Conservation (phyloP, 2,797 vertebrate species). For the Muscicapa striata region DNA sequence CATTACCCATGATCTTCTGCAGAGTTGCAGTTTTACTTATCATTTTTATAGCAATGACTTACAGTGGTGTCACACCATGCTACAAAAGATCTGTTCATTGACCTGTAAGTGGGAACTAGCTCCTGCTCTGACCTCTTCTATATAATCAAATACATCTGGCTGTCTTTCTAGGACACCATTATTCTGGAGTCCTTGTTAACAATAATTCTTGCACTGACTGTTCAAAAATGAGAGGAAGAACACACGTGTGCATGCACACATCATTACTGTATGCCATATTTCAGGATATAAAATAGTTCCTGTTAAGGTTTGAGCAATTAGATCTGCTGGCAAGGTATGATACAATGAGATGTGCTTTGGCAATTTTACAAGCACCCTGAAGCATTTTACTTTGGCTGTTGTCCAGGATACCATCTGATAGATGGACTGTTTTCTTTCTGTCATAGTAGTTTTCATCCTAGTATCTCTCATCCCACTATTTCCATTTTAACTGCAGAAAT, state of each 20-base stretch:
- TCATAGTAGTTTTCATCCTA: not conserved
- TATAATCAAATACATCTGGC: not conserved
- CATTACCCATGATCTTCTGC: not conserved
- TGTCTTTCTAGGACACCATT: not conserved
- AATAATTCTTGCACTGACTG: not conserved
- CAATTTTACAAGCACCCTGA: not conserved
- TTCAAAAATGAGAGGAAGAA: not conserved
- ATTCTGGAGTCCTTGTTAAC: not conserved
- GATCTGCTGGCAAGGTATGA: not conserved
- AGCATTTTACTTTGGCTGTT: not conserved
- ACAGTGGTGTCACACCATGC: not conserved
- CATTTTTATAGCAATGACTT: conserved; percentile 5
- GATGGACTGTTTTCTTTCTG: not conserved
- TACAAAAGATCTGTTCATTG: conserved; percentile 21
- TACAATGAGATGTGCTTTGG: not conserved
- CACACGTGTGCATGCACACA: rapidly evolving
- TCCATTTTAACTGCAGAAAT: not conserved
- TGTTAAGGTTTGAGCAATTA: not conserved
- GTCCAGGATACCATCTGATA: not conserved
- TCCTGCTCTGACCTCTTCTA: not conserved
- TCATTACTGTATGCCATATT: not conserved
- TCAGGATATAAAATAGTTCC: not conserved
- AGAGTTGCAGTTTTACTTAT: not conserved
- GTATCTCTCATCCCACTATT: not conserved
- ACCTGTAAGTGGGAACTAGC: not conserved